A percentile compares a stretch with the other conserved stretches of the same genome.
phyloP scores from a whole-genome alignment of 2,113 vertebrate genomes.

The Podarcis cretensis region DNA sequence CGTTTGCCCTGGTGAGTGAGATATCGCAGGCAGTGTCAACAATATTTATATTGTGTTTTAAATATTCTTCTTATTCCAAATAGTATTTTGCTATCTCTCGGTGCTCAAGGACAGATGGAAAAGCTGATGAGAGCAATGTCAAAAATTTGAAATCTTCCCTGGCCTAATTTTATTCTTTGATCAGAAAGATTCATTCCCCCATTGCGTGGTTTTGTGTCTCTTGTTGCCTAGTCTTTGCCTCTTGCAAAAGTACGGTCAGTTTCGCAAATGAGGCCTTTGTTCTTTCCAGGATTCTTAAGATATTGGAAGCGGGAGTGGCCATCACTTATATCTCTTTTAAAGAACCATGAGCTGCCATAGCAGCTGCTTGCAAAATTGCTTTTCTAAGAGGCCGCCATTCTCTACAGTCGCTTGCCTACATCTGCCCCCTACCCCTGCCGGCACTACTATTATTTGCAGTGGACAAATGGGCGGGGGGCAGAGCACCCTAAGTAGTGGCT shows the following conservation, averaged over 20 bases:
- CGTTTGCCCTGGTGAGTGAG: conserved; percentile 24
- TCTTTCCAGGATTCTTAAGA: neutral
- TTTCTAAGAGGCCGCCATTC: too few species aligned
- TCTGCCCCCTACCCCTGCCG: too few species aligned
- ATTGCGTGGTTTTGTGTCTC: neutral
- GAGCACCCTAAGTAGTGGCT: neutral
- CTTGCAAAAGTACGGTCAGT: neutral
- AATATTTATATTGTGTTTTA: neutral
- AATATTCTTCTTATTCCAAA: conserved; percentile 35
- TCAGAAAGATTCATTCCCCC: neutral
- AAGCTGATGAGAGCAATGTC: neutral
- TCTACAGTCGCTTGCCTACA: too few species aligned
- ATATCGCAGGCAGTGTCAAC: conserved; percentile 38
- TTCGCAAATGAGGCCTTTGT: neutral
- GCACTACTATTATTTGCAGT: neutral
- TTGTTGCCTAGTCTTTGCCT: neutral
- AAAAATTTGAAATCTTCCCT: conserved; percentile 26
- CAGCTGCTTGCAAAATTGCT: neutral
- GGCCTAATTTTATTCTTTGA: conserved; percentile 23
- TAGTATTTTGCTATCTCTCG: conserved; percentile 43
- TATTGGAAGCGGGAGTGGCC: neutral
- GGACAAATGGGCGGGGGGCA: neutral
- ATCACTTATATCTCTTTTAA: neutral
- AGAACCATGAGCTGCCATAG: neutral
- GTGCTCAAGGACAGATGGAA: conserved; percentile 59